Percentiles rank a stretch among this genome's conserved stretches.
Conservation (phyloP, 2,113 vertebrate genomes). For the Isichthys henryi region DNA sequence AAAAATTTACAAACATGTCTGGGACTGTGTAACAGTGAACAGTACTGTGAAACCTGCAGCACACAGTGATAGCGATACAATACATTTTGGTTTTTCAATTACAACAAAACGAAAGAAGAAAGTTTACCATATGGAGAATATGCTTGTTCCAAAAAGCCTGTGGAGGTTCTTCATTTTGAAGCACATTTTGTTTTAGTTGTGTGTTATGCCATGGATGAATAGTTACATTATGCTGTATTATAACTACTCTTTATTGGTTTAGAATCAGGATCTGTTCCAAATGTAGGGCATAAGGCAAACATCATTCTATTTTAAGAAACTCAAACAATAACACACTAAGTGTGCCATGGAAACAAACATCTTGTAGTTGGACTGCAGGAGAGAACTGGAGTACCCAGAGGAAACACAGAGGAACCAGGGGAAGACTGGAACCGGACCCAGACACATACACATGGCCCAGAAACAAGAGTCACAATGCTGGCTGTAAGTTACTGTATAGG, state of each 20-base stretch:
- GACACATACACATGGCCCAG: not conserved
- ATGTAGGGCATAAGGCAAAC: not conserved
- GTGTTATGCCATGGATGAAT: not conserved
- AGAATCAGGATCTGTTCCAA: not conserved
- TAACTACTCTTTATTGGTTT: not conserved
- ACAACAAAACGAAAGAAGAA: not conserved
- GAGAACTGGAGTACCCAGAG: not conserved
- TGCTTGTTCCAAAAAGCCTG: not conserved
- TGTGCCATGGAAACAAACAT: not conserved
- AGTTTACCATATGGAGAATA: not conserved
- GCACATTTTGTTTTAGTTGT: not conserved
- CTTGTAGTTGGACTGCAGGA: not conserved
- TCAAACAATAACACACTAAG: not conserved
- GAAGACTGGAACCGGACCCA: not conserved
- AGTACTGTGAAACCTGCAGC: not conserved
- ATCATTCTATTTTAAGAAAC: not conserved
- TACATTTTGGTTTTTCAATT: not conserved
- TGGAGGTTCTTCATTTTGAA: not conserved
- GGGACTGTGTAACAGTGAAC: not conserved
- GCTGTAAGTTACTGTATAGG: not conserved
- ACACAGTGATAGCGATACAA: not conserved
- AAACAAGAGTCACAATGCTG: not conserved
- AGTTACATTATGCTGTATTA: not conserved
- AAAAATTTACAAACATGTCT: not conserved
- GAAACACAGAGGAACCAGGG: not conserved